Base-by-base conservation (phyloP, 2,888 invertebrate genomes). In the Terebella lapidaria region DNA sequence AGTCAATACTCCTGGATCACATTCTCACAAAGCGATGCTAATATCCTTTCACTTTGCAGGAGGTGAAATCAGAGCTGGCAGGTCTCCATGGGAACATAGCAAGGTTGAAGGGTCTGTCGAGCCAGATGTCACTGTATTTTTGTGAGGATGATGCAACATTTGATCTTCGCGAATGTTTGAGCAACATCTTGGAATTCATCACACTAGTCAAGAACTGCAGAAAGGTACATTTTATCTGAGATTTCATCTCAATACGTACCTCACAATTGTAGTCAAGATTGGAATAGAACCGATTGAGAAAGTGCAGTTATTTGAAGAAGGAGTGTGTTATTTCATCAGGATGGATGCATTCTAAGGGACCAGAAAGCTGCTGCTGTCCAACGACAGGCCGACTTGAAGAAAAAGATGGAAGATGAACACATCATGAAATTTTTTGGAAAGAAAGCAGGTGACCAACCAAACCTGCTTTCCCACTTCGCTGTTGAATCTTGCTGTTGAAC, bases 131-230 rank as follows among this genome's bases (percentile, higher is more conserved):
- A 0, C 64, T 67, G 56, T 76, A 74, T 61, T 73, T 77, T 65
- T 75, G 75, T 66, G 77, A 77, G 57, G 69, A 73, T 26, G 64
- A 67, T 5, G 58, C 63, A 1, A 62, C 60, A 49, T 76, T 77
- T 64, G 70, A 72, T 60, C 72, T 77, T 18, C 73, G 74, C 58
- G 62, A 62, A 5, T 73, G 72, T 47, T 69, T 76, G 10, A 35
- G n/a, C 10, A 10, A 35, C n/a, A 10, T 35, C 10, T 35, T 35
- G 42, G 42, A n/a, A 35, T 35, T 35, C 42, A 35, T 35, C 10
- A 35, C 10, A n/a, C n/a, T n/a, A n/a, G n/a, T 35, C 10, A 10
- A 35, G n/a, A n/a, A 10, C n/a, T 35, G 10, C 42, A 35, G 42
- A 10, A 35, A 35, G 42, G 42, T 35, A n/a, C n/a, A n/a, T n/a